Conservation (phyloP, 1,140 invertebrate species). For the Zaprionus africanus region DNA sequence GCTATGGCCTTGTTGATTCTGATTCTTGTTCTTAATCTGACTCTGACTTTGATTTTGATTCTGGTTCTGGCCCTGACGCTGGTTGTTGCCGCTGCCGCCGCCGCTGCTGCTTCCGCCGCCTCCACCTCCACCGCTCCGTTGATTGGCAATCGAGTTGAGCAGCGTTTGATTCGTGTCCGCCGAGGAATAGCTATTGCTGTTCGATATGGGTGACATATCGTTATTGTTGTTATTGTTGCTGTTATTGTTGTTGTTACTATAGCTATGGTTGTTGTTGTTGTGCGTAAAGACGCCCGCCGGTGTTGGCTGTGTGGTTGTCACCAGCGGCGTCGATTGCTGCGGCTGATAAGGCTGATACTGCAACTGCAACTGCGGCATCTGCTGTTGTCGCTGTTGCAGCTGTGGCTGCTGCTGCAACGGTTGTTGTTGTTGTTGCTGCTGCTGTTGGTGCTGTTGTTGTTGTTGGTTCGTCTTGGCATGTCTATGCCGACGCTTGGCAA, state of each 20-base stretch:
- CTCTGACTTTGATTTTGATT: conserved; percentile 6
- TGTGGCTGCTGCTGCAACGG: conserved; percentile 50
- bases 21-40: not conserved
- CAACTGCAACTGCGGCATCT: conserved; percentile 53
- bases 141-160: conserved; percentile 73
- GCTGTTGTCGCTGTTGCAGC: conserved; percentile 39
- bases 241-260: conserved; percentile 49
- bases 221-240: conserved; percentile 64
- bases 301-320: conserved; percentile 77
- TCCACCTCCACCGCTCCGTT: conserved; percentile 47
- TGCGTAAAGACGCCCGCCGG: conserved; percentile 75
- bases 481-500: conserved; percentile 69
- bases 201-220: conserved; percentile 77
- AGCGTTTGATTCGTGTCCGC: conserved; percentile 82
- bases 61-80: conserved; percentile 39
- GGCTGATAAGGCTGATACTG: conserved; percentile 59
- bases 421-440: conserved; percentile 51
- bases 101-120: conserved; percentile 30
- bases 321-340: conserved; percentile 37
- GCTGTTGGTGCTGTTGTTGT: conserved; percentile 49
- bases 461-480: conserved; percentile 53
- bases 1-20: conserved; percentile 44
- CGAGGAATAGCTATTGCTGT: conserved; percentile 78
- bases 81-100: conserved; percentile 33
- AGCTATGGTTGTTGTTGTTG: conserved; percentile 64